Evolutionary conservation across 1,140 invertebrate genomes (phyloP), one percentile per base, ranked within the genome.

Genomic region (Colletes latitarsis): DNA sequence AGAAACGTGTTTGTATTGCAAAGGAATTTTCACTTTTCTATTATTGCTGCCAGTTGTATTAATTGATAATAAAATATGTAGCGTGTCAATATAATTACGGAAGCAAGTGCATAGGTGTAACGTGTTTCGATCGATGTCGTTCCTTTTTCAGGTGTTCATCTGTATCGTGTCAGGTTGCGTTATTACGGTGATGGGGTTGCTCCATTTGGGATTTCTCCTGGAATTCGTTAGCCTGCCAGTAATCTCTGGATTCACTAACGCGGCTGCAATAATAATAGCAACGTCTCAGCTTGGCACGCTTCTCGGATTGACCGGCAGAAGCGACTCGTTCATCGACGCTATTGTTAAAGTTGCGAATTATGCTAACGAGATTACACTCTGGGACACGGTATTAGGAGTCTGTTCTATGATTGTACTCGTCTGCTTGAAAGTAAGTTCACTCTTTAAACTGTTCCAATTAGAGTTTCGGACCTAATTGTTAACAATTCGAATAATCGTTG

Each of bases 201-300:
- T 96, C 15, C 94, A 95, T 73, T 88, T 96, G 77, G 96, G 96
- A 94, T 93, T 94, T 87, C 86, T 93, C 10, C 87, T 93, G 0
- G 90, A 93, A 83, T 93, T 96, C 88, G 96, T 96, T 74, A 96
- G 93, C 21, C 90, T 94, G 91, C 95, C 96, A 17, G 95, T 96
- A 53, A 96, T 96, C 63, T 95, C 94, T 84, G 95, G 95, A 12
- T 96, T 96, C 77, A 96, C 95, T 1, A 95, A 95, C 69, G 95
- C 96, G 6, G 96, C 96, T 3, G 95, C 96, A 4, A 93, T 96
- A 66, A 96, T 95, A 63, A 96, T 96, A 68, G 95, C 94, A 6
- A 92, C 94, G 55, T 94, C 95, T 4, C 96, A 96, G 91, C 80
- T 96, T 9, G 95, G 94, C 81, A 92, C 92, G 4, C 84, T 95